Conservation (phyloP, 92 coral and sea anemone genomes). For the Diadumene lineata region DNA sequence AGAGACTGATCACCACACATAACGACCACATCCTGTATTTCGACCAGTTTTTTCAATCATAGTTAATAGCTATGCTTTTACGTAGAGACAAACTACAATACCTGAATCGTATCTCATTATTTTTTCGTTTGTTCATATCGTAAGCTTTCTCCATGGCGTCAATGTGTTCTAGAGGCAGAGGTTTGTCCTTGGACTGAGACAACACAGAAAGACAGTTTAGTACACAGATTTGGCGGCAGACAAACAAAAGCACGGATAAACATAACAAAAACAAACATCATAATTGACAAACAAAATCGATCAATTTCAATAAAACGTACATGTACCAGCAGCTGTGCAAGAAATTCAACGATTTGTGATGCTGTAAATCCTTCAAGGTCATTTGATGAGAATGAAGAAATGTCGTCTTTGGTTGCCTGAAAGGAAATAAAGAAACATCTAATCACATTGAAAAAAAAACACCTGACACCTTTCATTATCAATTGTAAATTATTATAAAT, state of each 20-base stretch:
- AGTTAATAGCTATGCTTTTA: too few species aligned
- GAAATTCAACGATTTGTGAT: constrained; percentile 68
- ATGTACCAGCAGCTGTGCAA: constrained; percentile 61
- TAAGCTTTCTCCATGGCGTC: constrained; percentile 78
- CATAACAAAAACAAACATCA: too few species aligned
- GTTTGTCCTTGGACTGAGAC: neutral
- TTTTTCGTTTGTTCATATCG: constrained; percentile 41
- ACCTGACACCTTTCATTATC: neutral
- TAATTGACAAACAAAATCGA: too few species aligned
- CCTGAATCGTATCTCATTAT: constrained; percentile 81
- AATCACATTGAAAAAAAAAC: neutral
- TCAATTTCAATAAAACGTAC: constrained; percentile 1
- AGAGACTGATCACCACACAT: too few species aligned
- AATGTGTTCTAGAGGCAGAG: constrained; percentile 61
- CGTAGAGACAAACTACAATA: constrained; percentile 1
- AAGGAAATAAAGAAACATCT: neutral
- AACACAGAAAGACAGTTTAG: neutral
- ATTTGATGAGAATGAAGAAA: constrained; percentile 47
- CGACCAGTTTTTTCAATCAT: neutral
- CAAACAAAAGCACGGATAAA: neutral
- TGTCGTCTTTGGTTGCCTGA: constrained; percentile 62
- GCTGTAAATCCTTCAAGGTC: constrained; percentile 67
- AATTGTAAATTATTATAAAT: too few species aligned
- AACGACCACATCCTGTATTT: neutral
- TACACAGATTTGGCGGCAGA: neutral